Percentiles rank a stretch among this genome's conserved stretches.
These are phyloP conservation scores for Hemicordylus capensis DNA, from an alignment of 2,113 vertebrate species.

Conservation along the genomic window DNA sequence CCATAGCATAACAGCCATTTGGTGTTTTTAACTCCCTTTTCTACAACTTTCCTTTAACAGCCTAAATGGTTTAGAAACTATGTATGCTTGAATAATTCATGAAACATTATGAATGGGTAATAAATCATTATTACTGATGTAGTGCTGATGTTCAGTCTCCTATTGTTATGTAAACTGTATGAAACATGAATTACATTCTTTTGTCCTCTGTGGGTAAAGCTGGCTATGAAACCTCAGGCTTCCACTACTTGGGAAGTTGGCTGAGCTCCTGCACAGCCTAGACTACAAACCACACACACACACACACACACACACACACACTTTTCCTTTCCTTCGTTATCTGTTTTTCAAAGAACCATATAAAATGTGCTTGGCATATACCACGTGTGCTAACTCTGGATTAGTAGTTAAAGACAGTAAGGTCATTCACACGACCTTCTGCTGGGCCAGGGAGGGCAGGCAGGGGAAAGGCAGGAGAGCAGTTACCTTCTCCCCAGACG, in stretches of 20 bases:
- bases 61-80: slow-evolving; percentile 7
- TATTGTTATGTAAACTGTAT: neutral
- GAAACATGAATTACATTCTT: neutral
- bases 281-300: neutral
- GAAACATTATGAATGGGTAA: neutral
- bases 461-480: too few species aligned
- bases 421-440: too few species aligned
- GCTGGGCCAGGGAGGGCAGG: too few species aligned
- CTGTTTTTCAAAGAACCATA: neutral
- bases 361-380: neutral
- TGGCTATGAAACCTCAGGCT: neutral
- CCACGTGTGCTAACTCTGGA: neutral
- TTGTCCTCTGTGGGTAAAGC: neutral
- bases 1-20: neutral
- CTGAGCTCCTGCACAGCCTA: neutral
- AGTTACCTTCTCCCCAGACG: too few species aligned
- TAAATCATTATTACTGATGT: neutral
- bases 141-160: neutral
- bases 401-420: neutral
- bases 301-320: too few species aligned
- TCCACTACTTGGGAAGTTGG: neutral
- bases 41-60: neutral
- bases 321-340: neutral
- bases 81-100: slow-evolving; percentile 12
- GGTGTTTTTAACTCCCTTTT: neutral